Percentiles rank a stretch among this genome's conserved stretches.
Evolutionary conservation across 92 coral and sea anemone genomes (phyloP).

Genomic region (Palythoa caribaeorum): DNA sequence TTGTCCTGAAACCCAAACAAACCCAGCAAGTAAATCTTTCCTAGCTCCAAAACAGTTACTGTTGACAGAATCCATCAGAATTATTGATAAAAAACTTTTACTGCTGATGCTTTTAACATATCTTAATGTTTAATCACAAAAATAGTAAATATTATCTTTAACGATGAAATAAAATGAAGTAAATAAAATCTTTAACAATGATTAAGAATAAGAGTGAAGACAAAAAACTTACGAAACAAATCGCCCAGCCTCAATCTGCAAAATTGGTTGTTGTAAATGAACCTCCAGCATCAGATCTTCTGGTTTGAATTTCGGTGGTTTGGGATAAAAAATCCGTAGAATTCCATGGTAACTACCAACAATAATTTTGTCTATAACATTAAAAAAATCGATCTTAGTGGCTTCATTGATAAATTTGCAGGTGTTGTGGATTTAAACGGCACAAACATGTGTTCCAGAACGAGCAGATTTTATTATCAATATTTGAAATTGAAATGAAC

Average conservation of each 20-base stretch:
- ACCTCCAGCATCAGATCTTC: constrained; percentile 98
- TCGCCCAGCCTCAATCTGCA: constrained; percentile 92
- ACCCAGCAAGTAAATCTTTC: too few relatives aligned
- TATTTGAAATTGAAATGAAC: not conserved
- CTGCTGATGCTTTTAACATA: too few relatives aligned
- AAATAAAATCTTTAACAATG: too few relatives aligned
- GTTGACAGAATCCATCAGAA: too few relatives aligned
- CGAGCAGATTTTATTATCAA: not conserved
- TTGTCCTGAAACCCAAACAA: too few relatives aligned
- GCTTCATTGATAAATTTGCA: not conserved
- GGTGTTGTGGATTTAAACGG: not conserved
- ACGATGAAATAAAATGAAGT: too few relatives aligned
- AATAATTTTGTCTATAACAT: constrained; percentile 84
- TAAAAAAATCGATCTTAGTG: not conserved
- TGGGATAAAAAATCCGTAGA: constrained; percentile 90
- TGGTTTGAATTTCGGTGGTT: constrained; percentile 86
- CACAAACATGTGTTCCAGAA: not conserved
- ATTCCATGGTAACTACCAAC: constrained; percentile 98
- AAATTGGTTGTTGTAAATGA: constrained; percentile 94
- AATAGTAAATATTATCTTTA: too few relatives aligned
- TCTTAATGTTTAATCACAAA: too few relatives aligned
- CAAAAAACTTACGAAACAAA: constrained; percentile 88
- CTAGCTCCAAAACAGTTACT: too few relatives aligned
- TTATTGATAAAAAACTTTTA: too few relatives aligned
- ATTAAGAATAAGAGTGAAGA: not conserved